Evolutionary conservation across 2,113 vertebrate species (phyloP), one percentile per base, ranked within the genome.

Genomic region (Willisornis vidua): DNA sequence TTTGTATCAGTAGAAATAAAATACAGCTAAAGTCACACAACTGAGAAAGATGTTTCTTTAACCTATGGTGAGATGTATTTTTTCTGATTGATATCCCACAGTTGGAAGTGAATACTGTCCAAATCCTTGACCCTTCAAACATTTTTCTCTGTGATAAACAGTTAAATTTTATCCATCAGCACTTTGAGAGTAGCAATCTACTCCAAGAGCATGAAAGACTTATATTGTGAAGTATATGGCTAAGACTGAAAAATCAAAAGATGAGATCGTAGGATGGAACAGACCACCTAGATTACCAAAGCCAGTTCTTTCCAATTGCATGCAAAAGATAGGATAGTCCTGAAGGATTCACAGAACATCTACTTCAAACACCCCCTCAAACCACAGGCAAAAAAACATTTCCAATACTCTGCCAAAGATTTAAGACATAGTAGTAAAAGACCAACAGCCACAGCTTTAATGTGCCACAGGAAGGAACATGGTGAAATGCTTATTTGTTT

Each of bases 81-180:
- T 94, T 93, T 94, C 90, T 79, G 77, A 93, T 95, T 94, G 96
- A 94, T 95, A 94, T 70, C 80, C 52, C 61, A 52, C 90, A 85
- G 89, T 78, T 95, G 80, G 86, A 91, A 96, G 33, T 41, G 12
- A 95, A 93, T 70, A 45, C 43, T 93, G 78, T 93, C 96, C 88
- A 96, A 97, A 65, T 91, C 57, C 80, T 87, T 96, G 93, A 96
- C 61, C 82, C 74, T 96, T 97, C 26, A 90, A 93, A 89, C 29
- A 7, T 33, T 72, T 94, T 92, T 83, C 95, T 93, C 93, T 95
- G 58, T 89, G 96, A 94, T 48, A 61, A 96, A 94, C 28, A 89
- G 81, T 78, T 96, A 96, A 74, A 63, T 96, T 95, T 97, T 97
- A 95, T 97, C 59, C 83, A 51, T 96, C 96, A 93, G 93, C 93